Evolutionary conservation across 2,113 vertebrate species (phyloP).

Genomic region (Rhinoptilus africanus): DNA sequence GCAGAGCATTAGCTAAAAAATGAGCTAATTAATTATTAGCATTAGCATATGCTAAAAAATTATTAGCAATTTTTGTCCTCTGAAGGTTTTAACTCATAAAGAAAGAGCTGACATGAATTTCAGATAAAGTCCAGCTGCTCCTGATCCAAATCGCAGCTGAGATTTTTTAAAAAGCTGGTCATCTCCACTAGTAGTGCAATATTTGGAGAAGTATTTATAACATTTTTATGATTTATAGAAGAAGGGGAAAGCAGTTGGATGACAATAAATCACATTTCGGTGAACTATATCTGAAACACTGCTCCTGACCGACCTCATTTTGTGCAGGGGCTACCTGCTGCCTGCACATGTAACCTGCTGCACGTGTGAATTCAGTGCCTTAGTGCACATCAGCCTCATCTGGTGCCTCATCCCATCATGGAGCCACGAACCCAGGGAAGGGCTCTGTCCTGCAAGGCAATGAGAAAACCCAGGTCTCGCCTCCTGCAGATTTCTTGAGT

Average conservation of each 20-base stretch:
- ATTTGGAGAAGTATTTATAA: not conserved
- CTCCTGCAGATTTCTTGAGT: not conserved
- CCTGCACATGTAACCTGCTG: fast-evolving
- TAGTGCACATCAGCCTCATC: not conserved
- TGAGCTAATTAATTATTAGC: no score
- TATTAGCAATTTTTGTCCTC: not conserved
- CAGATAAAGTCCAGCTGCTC: not conserved
- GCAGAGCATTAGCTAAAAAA: not conserved
- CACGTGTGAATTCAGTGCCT: not conserved
- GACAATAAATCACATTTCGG: not conserved
- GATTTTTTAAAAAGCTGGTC: not conserved
- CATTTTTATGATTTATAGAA: not conserved
- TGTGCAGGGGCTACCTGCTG: not conserved
- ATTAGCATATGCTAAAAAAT: not conserved
- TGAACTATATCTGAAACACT: not conserved
- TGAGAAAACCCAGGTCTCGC: not conserved
- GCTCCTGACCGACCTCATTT: not conserved
- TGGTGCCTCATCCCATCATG: not conserved
- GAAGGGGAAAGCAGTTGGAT: not conserved
- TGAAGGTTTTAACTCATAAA: not conserved
- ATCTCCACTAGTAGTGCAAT: not conserved
- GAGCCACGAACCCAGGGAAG: not conserved
- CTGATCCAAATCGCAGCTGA: not conserved
- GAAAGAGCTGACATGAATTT: not conserved
- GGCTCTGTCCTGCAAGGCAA: not conserved